These are phyloP conservation scores for Drosophila bocki DNA, from an alignment of 1,140 invertebrate genomes.

Conservation along the genomic window DNA sequence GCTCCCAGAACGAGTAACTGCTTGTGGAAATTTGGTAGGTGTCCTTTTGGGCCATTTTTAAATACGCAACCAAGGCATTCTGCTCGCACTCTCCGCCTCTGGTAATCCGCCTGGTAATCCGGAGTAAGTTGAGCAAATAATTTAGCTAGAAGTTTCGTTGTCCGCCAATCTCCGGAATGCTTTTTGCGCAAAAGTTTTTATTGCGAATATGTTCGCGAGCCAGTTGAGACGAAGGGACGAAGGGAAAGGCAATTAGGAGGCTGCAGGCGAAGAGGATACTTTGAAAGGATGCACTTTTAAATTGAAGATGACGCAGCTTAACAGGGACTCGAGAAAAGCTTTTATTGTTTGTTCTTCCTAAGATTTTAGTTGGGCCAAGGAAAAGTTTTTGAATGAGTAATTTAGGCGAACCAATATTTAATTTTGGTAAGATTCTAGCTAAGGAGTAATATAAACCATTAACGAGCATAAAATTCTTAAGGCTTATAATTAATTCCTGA, in stretches of 20 bases:
- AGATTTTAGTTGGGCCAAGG: not conserved
- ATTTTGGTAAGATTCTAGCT: not conserved
- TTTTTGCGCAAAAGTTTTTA: conserved; percentile 49
- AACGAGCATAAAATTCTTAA: not conserved
- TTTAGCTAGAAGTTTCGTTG: conserved; percentile 40
- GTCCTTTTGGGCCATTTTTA: conserved; percentile 56
- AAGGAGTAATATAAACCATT: too few relatives aligned
- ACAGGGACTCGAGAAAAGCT: conserved; percentile 7
- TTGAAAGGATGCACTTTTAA: conserved; percentile 29
- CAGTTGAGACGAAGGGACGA: not conserved
- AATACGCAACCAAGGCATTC: conserved; percentile 53
- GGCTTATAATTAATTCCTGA: not conserved
- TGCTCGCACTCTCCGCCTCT: conserved; percentile 35
- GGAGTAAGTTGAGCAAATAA: conserved; percentile 61
- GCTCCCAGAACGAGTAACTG: conserved; percentile 18
- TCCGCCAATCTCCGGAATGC: conserved; percentile 18
- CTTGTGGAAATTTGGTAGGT: conserved; percentile 5
- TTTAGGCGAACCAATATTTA: not conserved
- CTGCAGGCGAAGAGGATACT: conserved; percentile 2
- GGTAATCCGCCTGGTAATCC: conserved; percentile 66
- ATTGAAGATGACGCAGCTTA: conserved; percentile 26
- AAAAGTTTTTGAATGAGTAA: not conserved
- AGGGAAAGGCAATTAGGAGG: conserved; percentile 34
- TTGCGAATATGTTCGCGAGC: conserved; percentile 40
- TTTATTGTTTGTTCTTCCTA: conserved; percentile 5